A percentile compares a stretch with the other conserved stretches of the same genome.
Conservation (phyloP, 2,113 vertebrate species). For the Furnarius figulus region DNA sequence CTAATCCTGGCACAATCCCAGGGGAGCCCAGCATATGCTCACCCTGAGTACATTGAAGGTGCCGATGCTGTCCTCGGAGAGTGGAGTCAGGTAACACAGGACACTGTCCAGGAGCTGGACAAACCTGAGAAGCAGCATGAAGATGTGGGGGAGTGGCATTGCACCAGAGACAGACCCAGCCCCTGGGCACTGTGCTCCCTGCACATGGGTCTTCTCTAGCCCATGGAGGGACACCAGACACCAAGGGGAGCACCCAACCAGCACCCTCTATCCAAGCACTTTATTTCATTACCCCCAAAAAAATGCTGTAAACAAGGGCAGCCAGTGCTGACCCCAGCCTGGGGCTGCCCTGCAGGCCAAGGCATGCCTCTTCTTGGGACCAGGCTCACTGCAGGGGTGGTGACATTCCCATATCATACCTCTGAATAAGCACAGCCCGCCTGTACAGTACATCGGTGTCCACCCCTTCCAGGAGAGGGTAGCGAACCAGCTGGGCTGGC, state of each 20-base stretch:
- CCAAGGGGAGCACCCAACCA: background rate
- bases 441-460: constrained; percentile 84
- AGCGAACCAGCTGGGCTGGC: constrained; percentile 85
- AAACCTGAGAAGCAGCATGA: constrained; percentile 77
- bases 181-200: background rate
- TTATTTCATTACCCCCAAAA: background rate
- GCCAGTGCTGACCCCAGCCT: background rate
- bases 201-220: background rate
- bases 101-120: constrained; percentile 88
- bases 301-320: background rate
- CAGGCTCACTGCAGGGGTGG: fast-evolving
- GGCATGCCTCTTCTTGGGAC: background rate
- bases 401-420: constrained; percentile 59
- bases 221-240: background rate
- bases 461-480: constrained; percentile 90
- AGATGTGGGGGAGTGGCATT: fast-evolving
- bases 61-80: constrained; percentile 86
- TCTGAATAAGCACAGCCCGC: constrained; percentile 88
- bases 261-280: background rate
- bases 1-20: background rate
- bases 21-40: background rate
- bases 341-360: background rate
- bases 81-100: constrained; percentile 86
- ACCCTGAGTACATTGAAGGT: constrained; percentile 94
- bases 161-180: background rate